Evolutionary conservation across 2,113 vertebrate species (phyloP).

Genomic region (Amphiprion ocellaris): DNA sequence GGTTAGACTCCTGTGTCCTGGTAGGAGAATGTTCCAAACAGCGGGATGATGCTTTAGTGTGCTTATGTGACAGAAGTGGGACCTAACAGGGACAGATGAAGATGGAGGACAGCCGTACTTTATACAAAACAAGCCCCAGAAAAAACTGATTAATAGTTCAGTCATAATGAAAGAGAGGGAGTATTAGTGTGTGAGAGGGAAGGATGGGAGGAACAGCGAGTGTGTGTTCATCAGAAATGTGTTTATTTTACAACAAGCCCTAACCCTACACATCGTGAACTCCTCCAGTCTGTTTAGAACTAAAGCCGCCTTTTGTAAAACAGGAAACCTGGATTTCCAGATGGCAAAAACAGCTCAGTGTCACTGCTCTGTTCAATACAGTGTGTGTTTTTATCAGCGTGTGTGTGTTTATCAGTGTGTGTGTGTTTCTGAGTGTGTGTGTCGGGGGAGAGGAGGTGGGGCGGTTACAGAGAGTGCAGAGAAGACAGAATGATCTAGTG

Average conservation of each 20-base stretch:
- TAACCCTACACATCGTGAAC: neutral
- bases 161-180: neutral
- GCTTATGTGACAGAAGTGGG: neutral
- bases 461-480: conserved; percentile 2
- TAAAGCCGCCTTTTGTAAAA: conserved; percentile 6
- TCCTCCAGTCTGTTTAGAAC: neutral
- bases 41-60: neutral
- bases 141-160: neutral
- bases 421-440: neutral
- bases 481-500: conserved; percentile 39
- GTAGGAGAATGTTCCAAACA: neutral
- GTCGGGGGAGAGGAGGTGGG: neutral
- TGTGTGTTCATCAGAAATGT: conserved; percentile 12
- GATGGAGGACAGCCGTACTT: neutral
- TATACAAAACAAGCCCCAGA: no score
- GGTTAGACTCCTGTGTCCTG: no score
- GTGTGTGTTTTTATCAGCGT: neutral
- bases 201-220: neutral
- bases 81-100: neutral
- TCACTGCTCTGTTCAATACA: conserved; percentile 8
- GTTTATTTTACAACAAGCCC: conserved; percentile 18
- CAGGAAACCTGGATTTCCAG: neutral
- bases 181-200: neutral
- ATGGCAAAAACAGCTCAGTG: neutral
- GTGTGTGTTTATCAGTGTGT: conserved; percentile 7